Percentiles rank a stretch among this genome's conserved stretches.
Conservation (phyloP, 2,113 vertebrate species). For the Suricata suricatta region DNA sequence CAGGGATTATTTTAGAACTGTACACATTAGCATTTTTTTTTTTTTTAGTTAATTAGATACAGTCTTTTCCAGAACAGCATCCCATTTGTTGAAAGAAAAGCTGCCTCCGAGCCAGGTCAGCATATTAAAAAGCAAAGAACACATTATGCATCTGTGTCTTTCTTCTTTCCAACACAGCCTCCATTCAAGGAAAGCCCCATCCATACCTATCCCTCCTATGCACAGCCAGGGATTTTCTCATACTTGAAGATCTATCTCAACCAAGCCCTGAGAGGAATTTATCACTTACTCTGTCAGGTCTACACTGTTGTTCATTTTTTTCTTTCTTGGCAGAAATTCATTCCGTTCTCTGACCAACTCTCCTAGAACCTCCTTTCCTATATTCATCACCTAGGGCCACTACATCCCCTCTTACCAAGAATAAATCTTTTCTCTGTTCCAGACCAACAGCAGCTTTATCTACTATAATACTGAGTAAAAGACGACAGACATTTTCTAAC, state of each 20-base stretch:
- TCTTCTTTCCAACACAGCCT: background rate
- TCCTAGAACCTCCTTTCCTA: background rate
- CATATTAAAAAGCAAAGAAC: background rate
- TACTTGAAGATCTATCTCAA: background rate
- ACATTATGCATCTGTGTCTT: background rate
- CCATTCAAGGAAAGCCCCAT: background rate
- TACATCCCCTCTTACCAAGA: background rate
- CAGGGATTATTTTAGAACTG: slow-evolving; percentile 18
- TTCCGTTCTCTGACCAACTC: background rate
- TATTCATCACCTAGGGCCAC: background rate
- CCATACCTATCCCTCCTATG: background rate
- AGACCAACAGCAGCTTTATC: background rate
- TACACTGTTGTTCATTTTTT: background rate
- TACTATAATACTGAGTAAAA: background rate
- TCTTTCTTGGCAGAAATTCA: background rate
- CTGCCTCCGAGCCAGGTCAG: background rate
- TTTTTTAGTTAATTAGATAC: background rate
- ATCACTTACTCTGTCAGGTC: background rate
- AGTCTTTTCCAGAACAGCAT: background rate
- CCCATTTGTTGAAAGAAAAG: background rate
- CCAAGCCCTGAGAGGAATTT: background rate
- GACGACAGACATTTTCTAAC: background rate
- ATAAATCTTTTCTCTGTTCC: background rate
- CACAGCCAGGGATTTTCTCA: background rate
- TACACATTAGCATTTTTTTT: background rate